Evolutionary conservation across 2,113 vertebrate species (phyloP).

Genomic region (Nibea albiflora): DNA sequence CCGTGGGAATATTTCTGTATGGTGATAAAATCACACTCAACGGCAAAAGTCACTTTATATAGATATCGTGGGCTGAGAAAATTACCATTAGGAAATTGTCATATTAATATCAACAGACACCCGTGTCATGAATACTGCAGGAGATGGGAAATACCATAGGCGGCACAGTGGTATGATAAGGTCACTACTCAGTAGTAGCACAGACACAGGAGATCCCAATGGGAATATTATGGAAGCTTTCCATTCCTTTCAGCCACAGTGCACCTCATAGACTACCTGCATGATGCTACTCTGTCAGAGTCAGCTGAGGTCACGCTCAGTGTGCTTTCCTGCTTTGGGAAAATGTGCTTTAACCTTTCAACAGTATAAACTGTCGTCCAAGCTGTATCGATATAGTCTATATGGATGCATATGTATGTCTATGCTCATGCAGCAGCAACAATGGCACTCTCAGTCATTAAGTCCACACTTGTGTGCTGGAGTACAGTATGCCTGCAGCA

Average conservation of each 20-base stretch:
- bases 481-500: background rate
- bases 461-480: background rate
- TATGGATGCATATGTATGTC: background rate
- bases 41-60: background rate
- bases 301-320: background rate
- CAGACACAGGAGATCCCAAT: background rate
- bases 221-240: constrained; percentile 1
- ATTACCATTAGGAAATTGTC: background rate
- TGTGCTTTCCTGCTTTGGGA: background rate
- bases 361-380: background rate
- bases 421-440: background rate
- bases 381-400: no score
- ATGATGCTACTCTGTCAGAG: background rate
- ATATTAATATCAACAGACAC: background rate
- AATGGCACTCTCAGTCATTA: background rate
- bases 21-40: background rate
- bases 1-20: background rate
- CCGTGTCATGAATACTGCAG: background rate
- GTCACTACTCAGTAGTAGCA: background rate
- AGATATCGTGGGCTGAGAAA: background rate
- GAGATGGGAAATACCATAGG: background rate
- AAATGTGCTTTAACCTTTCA: background rate
- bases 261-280: background rate
- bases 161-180: background rate
- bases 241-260: background rate